These are phyloP conservation scores for Periplaneta americana DNA, from an alignment of 1,140 invertebrate genomes.

Conservation along the genomic window DNA sequence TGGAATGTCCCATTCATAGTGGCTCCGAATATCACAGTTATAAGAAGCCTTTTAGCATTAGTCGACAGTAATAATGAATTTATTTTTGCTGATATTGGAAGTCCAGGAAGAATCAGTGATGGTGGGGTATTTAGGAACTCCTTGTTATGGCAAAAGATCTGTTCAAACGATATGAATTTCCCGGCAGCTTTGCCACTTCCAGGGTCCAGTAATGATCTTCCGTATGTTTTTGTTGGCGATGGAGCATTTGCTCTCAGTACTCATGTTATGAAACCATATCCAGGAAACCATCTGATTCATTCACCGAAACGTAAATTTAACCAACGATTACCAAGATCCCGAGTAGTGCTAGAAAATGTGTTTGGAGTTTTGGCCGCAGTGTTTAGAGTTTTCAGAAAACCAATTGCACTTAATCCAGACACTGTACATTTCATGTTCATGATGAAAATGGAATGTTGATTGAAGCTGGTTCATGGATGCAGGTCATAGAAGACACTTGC, in stretches of 20 bases:
- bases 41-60: background rate
- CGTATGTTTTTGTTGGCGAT: background rate
- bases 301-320: background rate
- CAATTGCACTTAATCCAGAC: background rate
- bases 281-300: background rate
- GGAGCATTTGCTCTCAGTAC: background rate
- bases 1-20: background rate
- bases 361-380: background rate
- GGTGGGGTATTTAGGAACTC: background rate
- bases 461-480: no score
- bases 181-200: background rate
- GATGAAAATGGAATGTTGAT: no score
- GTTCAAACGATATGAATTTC: background rate
- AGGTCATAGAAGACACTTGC: no score
- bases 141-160: background rate
- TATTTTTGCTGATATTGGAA: background rate
- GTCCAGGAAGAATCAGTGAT: background rate
- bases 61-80: background rate
- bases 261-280: background rate
- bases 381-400: background rate
- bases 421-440: background rate
- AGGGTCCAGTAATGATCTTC: background rate
- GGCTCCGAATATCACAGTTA: background rate
- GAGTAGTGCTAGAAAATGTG: background rate
- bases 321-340: background rate